Evolutionary conservation across 2,888 invertebrate genomes (phyloP).

Genomic region (Dusona sp.): DNA sequence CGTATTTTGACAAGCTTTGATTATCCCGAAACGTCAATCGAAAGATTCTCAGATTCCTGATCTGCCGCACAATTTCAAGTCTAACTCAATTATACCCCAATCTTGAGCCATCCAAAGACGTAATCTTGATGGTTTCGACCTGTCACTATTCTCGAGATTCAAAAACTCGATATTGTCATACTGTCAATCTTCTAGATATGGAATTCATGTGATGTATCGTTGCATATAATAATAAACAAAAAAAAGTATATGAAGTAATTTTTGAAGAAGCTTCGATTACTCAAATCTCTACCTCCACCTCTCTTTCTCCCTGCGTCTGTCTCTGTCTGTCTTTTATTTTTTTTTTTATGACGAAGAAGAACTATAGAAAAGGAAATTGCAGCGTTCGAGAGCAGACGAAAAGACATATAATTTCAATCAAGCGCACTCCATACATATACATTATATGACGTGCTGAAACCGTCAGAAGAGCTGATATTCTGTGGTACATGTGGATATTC

Average conservation of each 20-base stretch:
- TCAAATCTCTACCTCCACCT: not conserved
- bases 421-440: conserved; percentile 40
- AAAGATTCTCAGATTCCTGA: not conserved
- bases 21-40: not conserved
- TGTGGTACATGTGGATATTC: conserved; percentile 15
- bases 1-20: not conserved
- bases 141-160: conserved; percentile 20
- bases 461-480: conserved; percentile 53
- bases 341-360: not conserved
- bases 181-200: conserved; percentile 2
- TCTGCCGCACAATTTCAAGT: not conserved
- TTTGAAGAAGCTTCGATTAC: conserved; percentile 12
- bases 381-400: conserved; percentile 58
- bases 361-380: conserved; percentile 21
- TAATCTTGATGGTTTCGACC: conserved; percentile 10
- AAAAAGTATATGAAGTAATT: conserved; percentile 13
- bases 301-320: not conserved
- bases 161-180: not conserved
- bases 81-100: conserved; percentile 6
- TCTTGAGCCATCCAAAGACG: not conserved
- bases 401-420: conserved; percentile 79
- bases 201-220: not conserved
- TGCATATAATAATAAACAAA: not conserved
- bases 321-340: not conserved
- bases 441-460: conserved; percentile 8